These are phyloP conservation scores for Caerostris extrusa DNA, from an alignment of 1,140 invertebrate species.

Conservation along the genomic window DNA sequence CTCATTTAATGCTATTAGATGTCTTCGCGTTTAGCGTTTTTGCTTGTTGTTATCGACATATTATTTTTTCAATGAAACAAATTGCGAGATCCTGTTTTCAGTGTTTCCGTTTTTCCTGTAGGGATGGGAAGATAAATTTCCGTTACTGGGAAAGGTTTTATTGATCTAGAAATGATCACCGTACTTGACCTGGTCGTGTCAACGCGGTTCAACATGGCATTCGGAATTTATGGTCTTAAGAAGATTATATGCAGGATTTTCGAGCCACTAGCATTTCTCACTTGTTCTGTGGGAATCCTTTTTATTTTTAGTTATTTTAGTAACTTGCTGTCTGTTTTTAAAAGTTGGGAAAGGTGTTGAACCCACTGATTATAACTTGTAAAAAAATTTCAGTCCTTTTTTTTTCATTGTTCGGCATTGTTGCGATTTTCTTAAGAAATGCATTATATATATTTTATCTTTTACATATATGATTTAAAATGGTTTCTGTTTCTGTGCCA, in stretches of 20 bases:
- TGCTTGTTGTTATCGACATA: not conserved
- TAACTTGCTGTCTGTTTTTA: too few species aligned
- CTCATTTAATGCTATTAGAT: not conserved
- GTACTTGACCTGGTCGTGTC: not conserved
- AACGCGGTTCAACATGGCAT: not conserved
- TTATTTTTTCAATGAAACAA: not conserved
- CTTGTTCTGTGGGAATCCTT: not conserved
- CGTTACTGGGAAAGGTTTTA: not conserved
- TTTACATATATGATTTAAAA: too few species aligned
- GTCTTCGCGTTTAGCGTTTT: too few species aligned
- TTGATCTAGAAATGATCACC: not conserved
- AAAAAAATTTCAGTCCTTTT: too few species aligned
- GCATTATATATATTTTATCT: too few species aligned
- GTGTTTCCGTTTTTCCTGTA: not conserved
- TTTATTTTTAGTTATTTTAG: too few species aligned
- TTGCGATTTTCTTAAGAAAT: too few species aligned
- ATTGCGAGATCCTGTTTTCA: constrained; percentile 2
- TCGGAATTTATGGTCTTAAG: not conserved
- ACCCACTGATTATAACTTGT: too few species aligned
- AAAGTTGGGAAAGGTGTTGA: too few species aligned
- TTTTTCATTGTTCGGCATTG: too few species aligned
- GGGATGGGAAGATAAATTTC: not conserved
- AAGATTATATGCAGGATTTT: not conserved
- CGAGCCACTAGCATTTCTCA: not conserved
- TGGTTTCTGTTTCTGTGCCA: too few species aligned